phyloP scores from a whole-genome alignment of 64 coral and sea anemone genomes.

The Montipora capricornis region DNA sequence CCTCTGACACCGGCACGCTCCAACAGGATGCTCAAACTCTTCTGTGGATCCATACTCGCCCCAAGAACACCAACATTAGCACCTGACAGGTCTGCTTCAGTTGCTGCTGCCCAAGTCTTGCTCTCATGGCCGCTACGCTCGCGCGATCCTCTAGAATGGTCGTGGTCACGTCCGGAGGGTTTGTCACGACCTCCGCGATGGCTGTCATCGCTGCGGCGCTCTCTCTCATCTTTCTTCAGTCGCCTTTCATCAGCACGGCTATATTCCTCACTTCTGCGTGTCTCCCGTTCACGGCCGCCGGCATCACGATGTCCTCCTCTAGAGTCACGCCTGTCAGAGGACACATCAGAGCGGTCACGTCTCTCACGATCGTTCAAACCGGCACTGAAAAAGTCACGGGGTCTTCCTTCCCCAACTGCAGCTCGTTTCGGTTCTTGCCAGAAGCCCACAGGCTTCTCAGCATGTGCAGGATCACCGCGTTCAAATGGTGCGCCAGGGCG shows the following conservation, averaged over 20 bases:
- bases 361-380: conserved; percentile 66
- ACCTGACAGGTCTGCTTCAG: conserved; percentile 33
- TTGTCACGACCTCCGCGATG: conserved; percentile 77
- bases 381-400: conserved; percentile 85
- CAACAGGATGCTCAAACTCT: conserved; percentile 92
- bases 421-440: conserved; percentile 92
- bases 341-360: conserved; percentile 57
- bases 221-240: conserved; percentile 80
- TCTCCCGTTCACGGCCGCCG: conserved; percentile 58
- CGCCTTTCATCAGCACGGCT: conserved; percentile 70
- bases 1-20: conserved; percentile 96
- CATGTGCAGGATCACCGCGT: conserved; percentile 51
- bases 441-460: conserved; percentile 76
- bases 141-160: conserved; percentile 60
- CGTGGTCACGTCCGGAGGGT: conserved; percentile 54
- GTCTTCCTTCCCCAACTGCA: conserved; percentile 70
- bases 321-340: conserved; percentile 77
- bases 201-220: conserved; percentile 61
- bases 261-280: conserved; percentile 60
- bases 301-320: conserved; percentile 84
- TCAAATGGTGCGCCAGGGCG: conserved; percentile 68
- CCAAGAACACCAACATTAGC: conserved; percentile 37
- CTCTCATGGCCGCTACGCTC: conserved; percentile 35
- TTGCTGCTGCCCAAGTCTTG: conserved; percentile 55
- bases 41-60: conserved; percentile 87